These are phyloP conservation scores for Falco concolor DNA, from an alignment of 2,797 vertebrate species.

Conservation along the genomic window DNA sequence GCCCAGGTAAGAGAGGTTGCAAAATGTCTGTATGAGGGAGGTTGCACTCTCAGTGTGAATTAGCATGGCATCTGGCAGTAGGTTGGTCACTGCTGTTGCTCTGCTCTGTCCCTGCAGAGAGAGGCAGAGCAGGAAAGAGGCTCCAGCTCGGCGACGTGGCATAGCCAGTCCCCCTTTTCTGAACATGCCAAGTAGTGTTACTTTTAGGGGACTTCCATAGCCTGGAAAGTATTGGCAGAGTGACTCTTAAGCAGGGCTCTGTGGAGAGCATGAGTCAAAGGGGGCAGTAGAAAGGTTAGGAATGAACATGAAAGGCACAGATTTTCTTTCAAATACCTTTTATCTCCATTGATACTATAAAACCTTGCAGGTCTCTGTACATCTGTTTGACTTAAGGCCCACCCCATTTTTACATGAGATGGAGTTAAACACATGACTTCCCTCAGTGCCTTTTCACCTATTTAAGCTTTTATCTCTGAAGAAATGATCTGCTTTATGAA, in stretches of 20 bases:
- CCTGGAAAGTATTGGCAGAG: background rate
- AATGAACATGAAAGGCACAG: background rate
- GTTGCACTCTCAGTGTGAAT: background rate
- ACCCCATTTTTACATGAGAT: background rate
- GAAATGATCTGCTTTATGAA: background rate
- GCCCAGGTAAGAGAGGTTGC: background rate
- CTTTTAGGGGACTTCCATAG: background rate
- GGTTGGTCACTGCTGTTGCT: background rate
- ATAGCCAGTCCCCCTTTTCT: background rate
- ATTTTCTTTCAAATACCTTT: background rate
- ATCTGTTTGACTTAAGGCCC: background rate
- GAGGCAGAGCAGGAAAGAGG: background rate
- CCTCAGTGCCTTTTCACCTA: background rate
- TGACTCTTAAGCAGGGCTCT: background rate
- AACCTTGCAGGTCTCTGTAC: background rate
- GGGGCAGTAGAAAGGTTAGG: background rate
- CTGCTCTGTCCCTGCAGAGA: background rate
- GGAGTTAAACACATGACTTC: background rate
- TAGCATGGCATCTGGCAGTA: background rate
- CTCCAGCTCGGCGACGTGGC: background rate
- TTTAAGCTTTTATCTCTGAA: background rate
- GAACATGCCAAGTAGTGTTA: background rate
- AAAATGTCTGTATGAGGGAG: background rate
- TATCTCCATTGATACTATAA: background rate
- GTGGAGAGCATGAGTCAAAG: background rate